Percentiles rank a stretch among this genome's conserved stretches.
These are phyloP conservation scores for Lasioglossum baleicum DNA, from an alignment of 1,140 invertebrate genomes.

Conservation along the genomic window DNA sequence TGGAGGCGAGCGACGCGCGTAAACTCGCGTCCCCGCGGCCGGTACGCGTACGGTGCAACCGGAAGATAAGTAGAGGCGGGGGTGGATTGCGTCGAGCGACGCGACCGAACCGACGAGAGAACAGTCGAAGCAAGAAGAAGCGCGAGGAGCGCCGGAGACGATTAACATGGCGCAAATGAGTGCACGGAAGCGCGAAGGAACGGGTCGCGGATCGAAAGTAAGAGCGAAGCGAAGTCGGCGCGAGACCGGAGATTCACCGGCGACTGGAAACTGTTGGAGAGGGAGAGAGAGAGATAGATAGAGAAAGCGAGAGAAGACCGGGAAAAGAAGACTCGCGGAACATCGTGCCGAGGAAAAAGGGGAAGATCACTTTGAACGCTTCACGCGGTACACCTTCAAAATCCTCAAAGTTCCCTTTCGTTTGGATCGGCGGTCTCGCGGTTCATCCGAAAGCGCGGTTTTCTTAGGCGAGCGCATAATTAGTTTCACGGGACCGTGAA, in stretches of 20 bases:
- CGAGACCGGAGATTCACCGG: conserved; percentile 46
- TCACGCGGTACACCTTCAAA: not conserved
- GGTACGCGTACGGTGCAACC: conserved; percentile 37
- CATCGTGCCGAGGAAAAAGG: not conserved
- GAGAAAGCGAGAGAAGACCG: conserved; percentile 13
- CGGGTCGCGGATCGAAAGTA: conserved; percentile 47
- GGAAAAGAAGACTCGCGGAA: not conserved
- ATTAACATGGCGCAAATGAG: conserved; percentile 32
- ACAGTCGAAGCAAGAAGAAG: conserved; percentile 48
- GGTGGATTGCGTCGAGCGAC: conserved; percentile 23
- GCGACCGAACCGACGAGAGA: conserved; percentile 4
- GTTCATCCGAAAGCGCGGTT: not conserved
- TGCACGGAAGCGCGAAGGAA: conserved; percentile 41
- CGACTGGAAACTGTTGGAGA: conserved; percentile 35
- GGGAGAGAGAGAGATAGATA: conserved; percentile 48
- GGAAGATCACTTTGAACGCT: not conserved
- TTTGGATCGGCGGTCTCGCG: not conserved
- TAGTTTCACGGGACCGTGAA: not conserved
- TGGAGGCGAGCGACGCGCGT: conserved; percentile 45
- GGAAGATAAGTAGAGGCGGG: conserved; percentile 35
- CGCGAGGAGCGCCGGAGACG: conserved; percentile 32
- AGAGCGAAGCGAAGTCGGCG: conserved; percentile 54
- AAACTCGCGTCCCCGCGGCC: conserved; percentile 27
- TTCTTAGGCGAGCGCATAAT: not conserved
- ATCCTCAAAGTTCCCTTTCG: not conserved